These are phyloP conservation scores for Plestiodon gilberti DNA, from an alignment of 2,113 vertebrate genomes.

Conservation along the genomic window DNA sequence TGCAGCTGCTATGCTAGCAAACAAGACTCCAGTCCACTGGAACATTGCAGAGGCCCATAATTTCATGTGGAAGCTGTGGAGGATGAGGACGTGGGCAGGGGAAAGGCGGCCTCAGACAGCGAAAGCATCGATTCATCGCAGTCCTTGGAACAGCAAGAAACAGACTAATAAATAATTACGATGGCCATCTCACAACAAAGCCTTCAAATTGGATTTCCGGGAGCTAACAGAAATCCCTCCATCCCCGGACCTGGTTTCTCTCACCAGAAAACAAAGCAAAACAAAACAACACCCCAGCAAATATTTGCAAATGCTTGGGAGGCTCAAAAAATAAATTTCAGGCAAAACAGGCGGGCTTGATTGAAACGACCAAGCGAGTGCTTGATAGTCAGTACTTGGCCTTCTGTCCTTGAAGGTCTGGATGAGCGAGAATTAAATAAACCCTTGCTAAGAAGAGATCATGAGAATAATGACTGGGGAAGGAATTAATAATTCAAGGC, in stretches of 20 bases:
- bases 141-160: not conserved
- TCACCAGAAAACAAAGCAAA: not conserved
- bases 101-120: not conserved
- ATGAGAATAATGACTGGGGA: not conserved
- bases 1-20: conserved; percentile 62
- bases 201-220: accelerated
- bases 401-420: not conserved
- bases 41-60: conserved; percentile 24
- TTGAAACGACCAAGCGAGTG: not conserved
- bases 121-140: conserved; percentile 12
- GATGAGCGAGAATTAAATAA: not conserved
- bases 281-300: not conserved
- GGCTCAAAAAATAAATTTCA: conserved; percentile 10
- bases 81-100: conserved; percentile 26
- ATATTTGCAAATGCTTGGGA: not conserved
- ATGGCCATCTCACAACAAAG: not conserved
- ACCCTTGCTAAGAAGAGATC: not conserved
- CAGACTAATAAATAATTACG: not conserved
- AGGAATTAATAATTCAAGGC: conserved; percentile 12
- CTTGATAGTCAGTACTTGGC: not conserved
- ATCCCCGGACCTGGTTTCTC: not conserved
- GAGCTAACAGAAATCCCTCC: accelerated
- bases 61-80: conserved; percentile 35
- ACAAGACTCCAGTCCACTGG: conserved; percentile 45
- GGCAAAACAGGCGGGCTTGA: not conserved